phyloP scores from a whole-genome alignment of 1,140 invertebrate species.

The Drosophila pseudoananassae region DNA sequence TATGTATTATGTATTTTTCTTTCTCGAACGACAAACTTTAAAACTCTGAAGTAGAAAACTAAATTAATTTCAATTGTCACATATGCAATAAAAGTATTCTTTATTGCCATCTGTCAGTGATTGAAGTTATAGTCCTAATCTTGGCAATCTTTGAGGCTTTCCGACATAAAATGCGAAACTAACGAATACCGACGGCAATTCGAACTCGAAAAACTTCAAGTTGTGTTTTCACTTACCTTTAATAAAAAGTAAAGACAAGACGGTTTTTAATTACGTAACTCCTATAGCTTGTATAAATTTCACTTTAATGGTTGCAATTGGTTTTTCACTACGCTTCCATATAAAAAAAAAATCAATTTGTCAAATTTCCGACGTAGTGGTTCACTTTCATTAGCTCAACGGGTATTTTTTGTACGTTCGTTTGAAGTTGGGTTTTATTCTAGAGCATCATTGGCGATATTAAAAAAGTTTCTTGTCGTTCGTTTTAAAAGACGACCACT shows the following conservation, averaged over 20 bases:
- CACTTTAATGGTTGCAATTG: too few species aligned
- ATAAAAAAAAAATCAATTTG: not conserved
- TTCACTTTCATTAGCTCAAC: not conserved
- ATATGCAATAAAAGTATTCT: too few species aligned
- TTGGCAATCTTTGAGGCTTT: too few species aligned
- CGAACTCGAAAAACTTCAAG: not conserved
- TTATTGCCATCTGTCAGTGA: too few species aligned
- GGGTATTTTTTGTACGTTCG: not conserved
- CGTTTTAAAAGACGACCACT: constrained; percentile 14
- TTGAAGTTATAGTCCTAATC: too few species aligned
- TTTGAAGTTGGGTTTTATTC: not conserved
- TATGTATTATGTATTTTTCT: too few species aligned
- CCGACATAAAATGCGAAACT: not conserved
- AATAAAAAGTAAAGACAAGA: not conserved
- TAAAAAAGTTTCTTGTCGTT: constrained; percentile 1
- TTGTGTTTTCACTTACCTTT: not conserved
- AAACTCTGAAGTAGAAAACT: too few species aligned
- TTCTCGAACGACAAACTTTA: too few species aligned
- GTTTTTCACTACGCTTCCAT: not conserved
- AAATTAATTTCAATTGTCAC: too few species aligned
- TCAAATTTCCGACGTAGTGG: not conserved
- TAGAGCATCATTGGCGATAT: not conserved
- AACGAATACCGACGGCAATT: not conserved
- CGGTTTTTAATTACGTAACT: not conserved
- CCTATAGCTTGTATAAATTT: too few species aligned